These are phyloP conservation scores for Plestiodon gilberti DNA, from an alignment of 2,113 vertebrate species.

Conservation along the genomic window DNA sequence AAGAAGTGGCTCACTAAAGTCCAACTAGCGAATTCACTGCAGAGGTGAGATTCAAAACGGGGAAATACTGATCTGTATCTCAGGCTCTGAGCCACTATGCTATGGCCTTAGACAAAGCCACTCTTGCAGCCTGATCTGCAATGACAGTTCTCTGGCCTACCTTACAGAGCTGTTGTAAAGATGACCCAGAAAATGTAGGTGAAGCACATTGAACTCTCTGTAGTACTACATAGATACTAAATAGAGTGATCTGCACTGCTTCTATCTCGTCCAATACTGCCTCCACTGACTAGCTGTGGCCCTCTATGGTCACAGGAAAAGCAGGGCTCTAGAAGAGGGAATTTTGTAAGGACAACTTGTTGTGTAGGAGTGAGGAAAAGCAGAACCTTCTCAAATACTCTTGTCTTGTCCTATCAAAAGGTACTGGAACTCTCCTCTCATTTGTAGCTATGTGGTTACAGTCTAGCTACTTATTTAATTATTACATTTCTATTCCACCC, in stretches of 20 bases:
- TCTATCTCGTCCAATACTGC: neutral
- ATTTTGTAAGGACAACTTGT: neutral
- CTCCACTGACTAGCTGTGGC: neutral
- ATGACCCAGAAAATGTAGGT: too few species aligned
- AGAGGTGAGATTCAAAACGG: too few species aligned
- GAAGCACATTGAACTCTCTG: too few species aligned
- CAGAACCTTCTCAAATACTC: neutral
- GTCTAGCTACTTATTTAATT: neutral
- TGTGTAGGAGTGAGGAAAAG: neutral
- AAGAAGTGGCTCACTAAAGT: too few species aligned
- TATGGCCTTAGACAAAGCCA: neutral
- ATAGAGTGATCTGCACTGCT: too few species aligned
- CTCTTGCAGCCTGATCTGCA: neutral
- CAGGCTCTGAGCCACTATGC: neutral
- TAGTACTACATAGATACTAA: too few species aligned
- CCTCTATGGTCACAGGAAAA: neutral
- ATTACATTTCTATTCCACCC: too few species aligned
- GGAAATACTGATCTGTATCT: too few species aligned
- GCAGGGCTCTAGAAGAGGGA: neutral
- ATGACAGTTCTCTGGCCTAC: neutral
- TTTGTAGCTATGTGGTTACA: neutral
- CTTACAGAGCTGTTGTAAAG: neutral
- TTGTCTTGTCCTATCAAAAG: neutral
- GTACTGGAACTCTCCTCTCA: neutral
- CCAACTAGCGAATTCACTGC: too few species aligned